Base-by-base conservation (phyloP, 2,113 vertebrate species). In the Pungitius pungitius region DNA sequence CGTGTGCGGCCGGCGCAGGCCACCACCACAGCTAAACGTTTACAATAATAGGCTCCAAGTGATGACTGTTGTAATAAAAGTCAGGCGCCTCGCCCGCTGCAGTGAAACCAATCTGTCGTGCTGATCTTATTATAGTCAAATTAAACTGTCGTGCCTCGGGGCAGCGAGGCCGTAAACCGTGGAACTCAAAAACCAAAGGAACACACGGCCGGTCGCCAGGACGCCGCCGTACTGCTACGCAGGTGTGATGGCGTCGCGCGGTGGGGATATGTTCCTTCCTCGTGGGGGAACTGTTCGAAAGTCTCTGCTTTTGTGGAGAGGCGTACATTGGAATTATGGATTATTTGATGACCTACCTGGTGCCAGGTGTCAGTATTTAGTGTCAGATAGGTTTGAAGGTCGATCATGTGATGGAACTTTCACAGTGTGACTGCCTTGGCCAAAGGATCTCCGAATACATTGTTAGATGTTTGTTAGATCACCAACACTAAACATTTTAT, bases 21-120 rank as follows among this genome's bases (percentile, higher is more conserved):
- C 84, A 57, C 84, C 77, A 15, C 78, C 80, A 43, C 87, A 51
- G 85, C 86, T 83, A 80, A 89, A 81, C 72, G 74, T 88, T 90
- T 84, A 90, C 84, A 82, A 82, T 86, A 78, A 89, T 76, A 66
- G 78, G 79, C 89, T 89, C 79, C 85, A 77, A 88, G 87, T 56
- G 82, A 90, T 89, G 88, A 68, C 90, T 80, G 75, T 76, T 78
- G 73, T 80, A 89, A 91, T 88, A 81, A 89, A 85, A 82, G 84
- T 88, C 82, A 88, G 84, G 57, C 64, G 40, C 45, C 79, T 59
- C 47, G 57, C 72, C 75, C 63, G 47, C n/a, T 55, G 79, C 81
- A 69, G 68, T 64, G 72, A 83, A 85, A 81, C 85, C 75, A 54
- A 84, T 82, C 73, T 84, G 81, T 83, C 61, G 59, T 75, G 77